Evolutionary conservation across 2,113 vertebrate genomes (phyloP).

Genomic region (Stegostoma tigrinum): DNA sequence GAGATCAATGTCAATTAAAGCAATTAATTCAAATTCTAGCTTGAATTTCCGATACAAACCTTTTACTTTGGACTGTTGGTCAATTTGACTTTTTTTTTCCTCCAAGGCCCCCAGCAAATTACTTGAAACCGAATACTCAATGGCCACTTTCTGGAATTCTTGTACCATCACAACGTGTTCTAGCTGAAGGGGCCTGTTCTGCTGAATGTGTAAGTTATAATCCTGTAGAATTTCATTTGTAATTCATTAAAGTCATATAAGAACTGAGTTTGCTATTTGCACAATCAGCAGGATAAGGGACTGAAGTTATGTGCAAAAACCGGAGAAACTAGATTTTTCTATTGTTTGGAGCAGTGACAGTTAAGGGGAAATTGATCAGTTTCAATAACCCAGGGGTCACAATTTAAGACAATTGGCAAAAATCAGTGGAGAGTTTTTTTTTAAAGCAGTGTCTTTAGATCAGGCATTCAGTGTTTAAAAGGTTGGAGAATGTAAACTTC

Average conservation of each 20-base stretch:
- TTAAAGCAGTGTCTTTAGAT: background rate
- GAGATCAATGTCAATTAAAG: background rate
- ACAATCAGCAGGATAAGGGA: background rate
- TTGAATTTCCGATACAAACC: background rate
- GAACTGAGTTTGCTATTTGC: background rate
- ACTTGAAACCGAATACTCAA: background rate
- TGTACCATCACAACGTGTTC: background rate
- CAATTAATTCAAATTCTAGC: conserved; percentile 16
- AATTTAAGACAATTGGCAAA: background rate
- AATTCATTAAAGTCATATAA: background rate
- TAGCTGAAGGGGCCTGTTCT: background rate
- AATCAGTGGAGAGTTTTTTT: background rate
- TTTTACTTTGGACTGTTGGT: background rate
- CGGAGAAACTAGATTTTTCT: background rate
- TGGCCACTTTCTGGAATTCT: conserved; percentile 32
- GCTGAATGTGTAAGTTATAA: conserved; percentile 39
- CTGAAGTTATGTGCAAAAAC: background rate
- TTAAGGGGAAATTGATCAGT: background rate
- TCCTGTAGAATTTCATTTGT: background rate
- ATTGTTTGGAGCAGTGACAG: background rate
- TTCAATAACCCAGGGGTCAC: background rate
- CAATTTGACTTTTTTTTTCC: background rate
- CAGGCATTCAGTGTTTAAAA: background rate
- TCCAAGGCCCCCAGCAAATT: conserved; percentile 17
- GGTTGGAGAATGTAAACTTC: background rate